A percentile compares a stretch with the other conserved stretches of the same genome.
These are phyloP conservation scores for Volucella zonaria DNA, from an alignment of 2,888 invertebrate species.

Conservation along the genomic window DNA sequence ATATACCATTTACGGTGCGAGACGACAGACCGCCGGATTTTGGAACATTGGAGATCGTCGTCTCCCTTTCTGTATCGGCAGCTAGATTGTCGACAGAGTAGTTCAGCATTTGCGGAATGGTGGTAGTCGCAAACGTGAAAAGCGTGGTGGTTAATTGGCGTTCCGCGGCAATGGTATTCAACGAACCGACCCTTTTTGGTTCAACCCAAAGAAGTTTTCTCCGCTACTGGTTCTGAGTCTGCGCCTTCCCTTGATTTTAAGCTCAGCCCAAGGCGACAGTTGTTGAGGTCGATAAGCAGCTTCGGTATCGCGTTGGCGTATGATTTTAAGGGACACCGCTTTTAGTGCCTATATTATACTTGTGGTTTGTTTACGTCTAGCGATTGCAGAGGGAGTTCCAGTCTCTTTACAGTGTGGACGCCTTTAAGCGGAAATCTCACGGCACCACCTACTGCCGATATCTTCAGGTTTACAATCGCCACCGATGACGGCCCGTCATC, in stretches of 20 bases:
- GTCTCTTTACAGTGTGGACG: background rate
- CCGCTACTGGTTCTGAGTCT: constrained; percentile 12
- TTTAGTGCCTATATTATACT: background rate
- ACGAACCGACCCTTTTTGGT: background rate
- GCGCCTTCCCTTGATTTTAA: background rate
- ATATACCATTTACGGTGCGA: too few relatives aligned
- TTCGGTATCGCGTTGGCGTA: too few relatives aligned
- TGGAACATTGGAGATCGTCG: background rate
- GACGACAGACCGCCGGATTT: too few relatives aligned
- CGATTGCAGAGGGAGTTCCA: background rate
- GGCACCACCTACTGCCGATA: constrained; percentile 36
- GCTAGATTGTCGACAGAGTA: constrained; percentile 50
- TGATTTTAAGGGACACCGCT: too few relatives aligned
- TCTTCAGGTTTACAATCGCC: constrained; percentile 31
- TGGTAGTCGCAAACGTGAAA: constrained; percentile 43
- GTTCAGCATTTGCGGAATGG: constrained; percentile 19
- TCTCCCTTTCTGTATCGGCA: background rate
- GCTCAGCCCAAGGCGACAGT: too few relatives aligned
- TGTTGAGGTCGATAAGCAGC: too few relatives aligned
- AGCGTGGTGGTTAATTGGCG: constrained; percentile 5
- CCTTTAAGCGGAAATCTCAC: background rate
- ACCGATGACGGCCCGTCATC: constrained; percentile 13
- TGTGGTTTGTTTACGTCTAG: too few relatives aligned
- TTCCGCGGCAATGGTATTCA: background rate
- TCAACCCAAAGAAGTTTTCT: too few relatives aligned